A percentile compares a stretch with the other conserved stretches of the same genome.
Conservation (phyloP, 2,888 invertebrate species). For the Tromatobia lineatoria region DNA sequence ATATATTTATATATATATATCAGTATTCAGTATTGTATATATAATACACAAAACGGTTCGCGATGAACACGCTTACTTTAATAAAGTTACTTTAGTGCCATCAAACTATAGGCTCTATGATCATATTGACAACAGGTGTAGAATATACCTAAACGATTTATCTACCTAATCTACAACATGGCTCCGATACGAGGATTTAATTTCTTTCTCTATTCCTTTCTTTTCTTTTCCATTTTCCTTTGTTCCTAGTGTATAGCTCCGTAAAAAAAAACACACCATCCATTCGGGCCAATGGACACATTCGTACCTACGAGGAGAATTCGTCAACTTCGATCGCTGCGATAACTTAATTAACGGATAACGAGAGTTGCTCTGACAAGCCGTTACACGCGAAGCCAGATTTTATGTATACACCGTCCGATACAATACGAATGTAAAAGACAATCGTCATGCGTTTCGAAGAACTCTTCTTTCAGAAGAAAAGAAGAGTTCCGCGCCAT, state of each 20-base stretch:
- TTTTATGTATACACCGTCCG: not conserved
- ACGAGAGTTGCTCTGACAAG: constrained; percentile 41
- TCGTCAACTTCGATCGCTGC: constrained; percentile 22
- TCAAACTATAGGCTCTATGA: constrained; percentile 80
- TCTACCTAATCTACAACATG: constrained; percentile 81
- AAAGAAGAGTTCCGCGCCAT: not conserved
- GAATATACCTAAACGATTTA: constrained; percentile 79
- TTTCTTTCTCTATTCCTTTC: constrained; percentile 32
- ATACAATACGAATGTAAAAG: constrained; percentile 15
- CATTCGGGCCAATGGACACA: constrained; percentile 67
- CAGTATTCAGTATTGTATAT: constrained; percentile 56
- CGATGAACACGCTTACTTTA: constrained; percentile 76
- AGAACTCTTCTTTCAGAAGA: not conserved
- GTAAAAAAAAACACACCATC: not conserved
- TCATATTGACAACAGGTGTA: constrained; percentile 84
- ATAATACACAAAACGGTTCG: constrained; percentile 78
- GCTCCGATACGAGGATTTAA: constrained; percentile 59
- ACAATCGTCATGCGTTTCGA: constrained; percentile 15
- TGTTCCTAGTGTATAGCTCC: constrained; percentile 20
- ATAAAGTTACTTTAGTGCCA: constrained; percentile 79
- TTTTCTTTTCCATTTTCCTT: constrained; percentile 24
- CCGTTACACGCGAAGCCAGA: constrained; percentile 10
- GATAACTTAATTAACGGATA: constrained; percentile 22
- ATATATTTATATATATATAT: constrained; percentile 2
- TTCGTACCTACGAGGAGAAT: constrained; percentile 31